Evolutionary conservation across 2,113 vertebrate genomes (phyloP).

Genomic region (Lampris megalopsis): DNA sequence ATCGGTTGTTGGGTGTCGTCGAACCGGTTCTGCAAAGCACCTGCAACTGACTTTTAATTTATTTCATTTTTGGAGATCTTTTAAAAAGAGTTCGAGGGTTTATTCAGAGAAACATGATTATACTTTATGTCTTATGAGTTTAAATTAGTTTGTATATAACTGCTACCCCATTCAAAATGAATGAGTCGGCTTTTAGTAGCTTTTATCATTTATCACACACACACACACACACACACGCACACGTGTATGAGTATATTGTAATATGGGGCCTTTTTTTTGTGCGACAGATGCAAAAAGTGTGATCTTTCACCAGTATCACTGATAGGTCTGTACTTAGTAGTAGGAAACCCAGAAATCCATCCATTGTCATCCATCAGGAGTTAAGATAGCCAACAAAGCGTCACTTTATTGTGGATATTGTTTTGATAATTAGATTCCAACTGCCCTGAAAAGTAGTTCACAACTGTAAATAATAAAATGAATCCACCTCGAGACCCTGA

Average conservation of each 20-base stretch:
- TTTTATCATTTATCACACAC: conserved; percentile 70
- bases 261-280: conserved; percentile 66
- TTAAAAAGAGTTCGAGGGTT: conserved; percentile 55
- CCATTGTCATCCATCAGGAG: conserved; percentile 44
- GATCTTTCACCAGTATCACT: conserved; percentile 40
- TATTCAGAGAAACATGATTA: conserved; percentile 59
- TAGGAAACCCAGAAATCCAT: conserved; percentile 54
- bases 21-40: conserved; percentile 59
- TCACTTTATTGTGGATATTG: conserved; percentile 57
- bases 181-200: conserved; percentile 60
- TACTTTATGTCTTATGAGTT: conserved; percentile 51
- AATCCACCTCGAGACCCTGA: conserved; percentile 29
- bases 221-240: neutral
- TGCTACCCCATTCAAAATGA: conserved; percentile 61
- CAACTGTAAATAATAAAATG: conserved; percentile 67
- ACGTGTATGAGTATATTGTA: conserved; percentile 42
- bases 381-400: conserved; percentile 34
- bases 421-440: conserved; percentile 46
- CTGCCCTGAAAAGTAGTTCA: conserved; percentile 33
- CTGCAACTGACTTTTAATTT: conserved; percentile 72
- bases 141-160: conserved; percentile 75
- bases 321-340: conserved; percentile 44
- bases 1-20: conserved; percentile 40
- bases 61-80: conserved; percentile 69
- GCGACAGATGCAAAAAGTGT: conserved; percentile 61